Conservation (phyloP, 2,113 vertebrate genomes). For the Arvicanthis niloticus region DNA sequence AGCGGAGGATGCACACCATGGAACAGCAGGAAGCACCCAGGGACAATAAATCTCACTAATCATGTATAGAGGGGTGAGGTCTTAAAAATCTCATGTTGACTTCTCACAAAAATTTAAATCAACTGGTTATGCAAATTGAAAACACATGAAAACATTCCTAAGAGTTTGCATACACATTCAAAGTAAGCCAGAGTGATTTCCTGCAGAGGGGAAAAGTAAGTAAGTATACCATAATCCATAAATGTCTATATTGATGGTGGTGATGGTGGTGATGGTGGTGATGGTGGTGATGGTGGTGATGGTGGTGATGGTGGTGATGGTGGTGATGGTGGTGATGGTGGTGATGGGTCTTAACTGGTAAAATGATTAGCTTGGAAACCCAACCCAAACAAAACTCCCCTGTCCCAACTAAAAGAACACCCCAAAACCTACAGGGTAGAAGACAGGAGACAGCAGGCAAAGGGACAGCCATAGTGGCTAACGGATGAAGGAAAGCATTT, state of each 20-base stretch:
- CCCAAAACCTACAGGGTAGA: neutral
- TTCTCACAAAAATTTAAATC: slow-evolving; percentile 26
- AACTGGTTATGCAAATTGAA: neutral
- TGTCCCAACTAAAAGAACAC: neutral
- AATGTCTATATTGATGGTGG: neutral
- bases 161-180: neutral
- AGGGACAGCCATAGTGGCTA: neutral
- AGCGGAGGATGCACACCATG: neutral
- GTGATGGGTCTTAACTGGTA: neutral
- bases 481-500: neutral
- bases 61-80: neutral
- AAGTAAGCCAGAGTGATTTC: neutral
- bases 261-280: neutral
- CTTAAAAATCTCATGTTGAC: neutral
- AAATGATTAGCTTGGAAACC: slow-evolving; percentile 18
- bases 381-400: neutral
- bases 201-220: neutral
- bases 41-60: neutral
- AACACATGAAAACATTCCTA: neutral
- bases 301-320: too few species aligned
- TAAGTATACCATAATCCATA: neutral
- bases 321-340: too few species aligned
- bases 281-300: neutral
- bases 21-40: neutral
- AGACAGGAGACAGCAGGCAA: neutral